Conservation (phyloP, 30 jellyfish, hydroid and myxozoan species). For the Hydra vulgaris region DNA sequence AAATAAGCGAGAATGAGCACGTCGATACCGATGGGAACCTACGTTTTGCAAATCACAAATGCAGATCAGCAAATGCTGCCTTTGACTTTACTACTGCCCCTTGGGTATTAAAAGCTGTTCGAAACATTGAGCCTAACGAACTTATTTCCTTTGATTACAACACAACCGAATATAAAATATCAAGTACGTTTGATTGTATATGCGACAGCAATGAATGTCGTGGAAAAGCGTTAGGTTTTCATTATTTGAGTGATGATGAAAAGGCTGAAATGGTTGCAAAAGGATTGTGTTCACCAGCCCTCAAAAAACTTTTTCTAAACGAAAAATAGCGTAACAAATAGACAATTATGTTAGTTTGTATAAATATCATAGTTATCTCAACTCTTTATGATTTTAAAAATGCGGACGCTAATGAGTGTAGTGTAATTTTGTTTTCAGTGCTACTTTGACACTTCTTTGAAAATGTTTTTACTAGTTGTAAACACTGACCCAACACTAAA, state of each 20-base stretch:
- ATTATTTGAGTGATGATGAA: constrained; percentile 1
- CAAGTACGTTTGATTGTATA: constrained; percentile 16
- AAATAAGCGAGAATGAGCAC: constrained; percentile 13
- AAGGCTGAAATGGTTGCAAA: not conserved
- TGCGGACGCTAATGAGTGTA: too few relatives aligned
- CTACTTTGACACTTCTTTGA: too few relatives aligned
- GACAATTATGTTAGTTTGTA: too few relatives aligned
- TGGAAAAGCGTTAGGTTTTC: not conserved
- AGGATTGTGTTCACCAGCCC: constrained; percentile 15
- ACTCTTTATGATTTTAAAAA: too few relatives aligned
- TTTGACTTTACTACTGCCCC: constrained; percentile 15
- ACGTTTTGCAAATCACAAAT: constrained; percentile 11
- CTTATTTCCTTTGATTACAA: constrained; percentile 20
- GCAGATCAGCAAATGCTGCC: constrained; percentile 26
- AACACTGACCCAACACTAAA: too few relatives aligned
- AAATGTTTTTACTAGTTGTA: too few relatives aligned
- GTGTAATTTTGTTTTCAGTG: too few relatives aligned
- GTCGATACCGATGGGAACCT: not conserved
- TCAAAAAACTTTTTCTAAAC: not conserved
- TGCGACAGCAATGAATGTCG: constrained; percentile 22
- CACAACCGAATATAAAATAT: constrained; percentile 18
- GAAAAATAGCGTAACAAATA: too few relatives aligned
- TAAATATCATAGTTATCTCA: too few relatives aligned
- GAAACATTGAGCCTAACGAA: constrained; percentile 10
- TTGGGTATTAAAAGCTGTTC: constrained; percentile 19